Evolutionary conservation across 2,113 vertebrate species (phyloP).

Genomic region (Pangasianodon hypophthalmus): DNA sequence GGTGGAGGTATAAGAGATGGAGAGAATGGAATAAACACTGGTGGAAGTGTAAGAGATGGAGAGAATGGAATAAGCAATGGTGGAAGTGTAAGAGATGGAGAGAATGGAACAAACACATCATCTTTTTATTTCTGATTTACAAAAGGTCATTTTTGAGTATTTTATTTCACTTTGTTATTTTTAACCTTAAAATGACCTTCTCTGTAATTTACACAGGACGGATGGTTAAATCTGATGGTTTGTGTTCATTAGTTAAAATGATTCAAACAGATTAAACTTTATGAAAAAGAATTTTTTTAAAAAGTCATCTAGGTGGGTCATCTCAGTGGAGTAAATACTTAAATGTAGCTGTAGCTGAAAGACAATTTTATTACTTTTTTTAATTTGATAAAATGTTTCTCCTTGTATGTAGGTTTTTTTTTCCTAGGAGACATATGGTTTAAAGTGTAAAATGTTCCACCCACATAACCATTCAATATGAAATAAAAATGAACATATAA

Average conservation of each 20-base stretch:
- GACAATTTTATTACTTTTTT: neutral
- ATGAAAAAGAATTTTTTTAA: too few relatives aligned
- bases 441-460: too few relatives aligned
- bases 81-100: too few relatives aligned
- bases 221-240: neutral
- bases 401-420: neutral
- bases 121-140: neutral
- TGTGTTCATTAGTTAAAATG: neutral
- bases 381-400: neutral
- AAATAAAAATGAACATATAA: neutral
- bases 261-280: neutral
- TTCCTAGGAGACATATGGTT: neutral
- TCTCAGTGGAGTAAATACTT: neutral
- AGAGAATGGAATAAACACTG: too few relatives aligned
- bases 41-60: too few relatives aligned
- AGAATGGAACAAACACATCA: neutral
- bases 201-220: neutral
- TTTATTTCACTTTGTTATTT: neutral
- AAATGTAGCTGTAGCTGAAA: neutral
- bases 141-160: neutral
- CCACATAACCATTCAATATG: neutral
- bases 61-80: too few relatives aligned
- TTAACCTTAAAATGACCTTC: neutral
- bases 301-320: neutral
- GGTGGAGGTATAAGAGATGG: too few relatives aligned